Evolutionary conservation across 2,113 vertebrate species (phyloP).

Genomic region (Chitala chitala): DNA sequence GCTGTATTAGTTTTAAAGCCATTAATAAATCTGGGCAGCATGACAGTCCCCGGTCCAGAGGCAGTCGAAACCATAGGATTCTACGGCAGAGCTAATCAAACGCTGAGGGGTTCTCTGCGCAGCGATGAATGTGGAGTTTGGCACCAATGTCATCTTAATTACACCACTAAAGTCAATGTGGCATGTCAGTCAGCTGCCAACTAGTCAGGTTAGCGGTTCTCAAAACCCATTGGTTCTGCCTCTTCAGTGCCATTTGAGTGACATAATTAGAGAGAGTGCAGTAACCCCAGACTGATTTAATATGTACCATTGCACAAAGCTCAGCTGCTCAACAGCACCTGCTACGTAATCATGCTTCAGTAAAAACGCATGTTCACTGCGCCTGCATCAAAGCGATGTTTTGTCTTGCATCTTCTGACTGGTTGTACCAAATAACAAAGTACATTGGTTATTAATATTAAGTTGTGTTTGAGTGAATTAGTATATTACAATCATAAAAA

Average conservation of each 20-base stretch:
- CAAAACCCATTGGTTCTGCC: neutral
- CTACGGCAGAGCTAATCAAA: neutral
- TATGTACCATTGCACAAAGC: neutral
- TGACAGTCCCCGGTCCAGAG: constrained; percentile 8
- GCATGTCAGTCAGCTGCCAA: constrained; percentile 27
- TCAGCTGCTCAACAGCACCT: neutral
- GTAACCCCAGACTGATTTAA: neutral
- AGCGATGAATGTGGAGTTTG: neutral
- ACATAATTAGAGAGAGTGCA: neutral
- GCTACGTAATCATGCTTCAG: neutral
- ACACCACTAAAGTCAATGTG: neutral
- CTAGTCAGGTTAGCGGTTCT: neutral
- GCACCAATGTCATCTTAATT: neutral
- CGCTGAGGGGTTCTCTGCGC: too few species aligned
- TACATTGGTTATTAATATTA: neutral
- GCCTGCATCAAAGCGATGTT: neutral
- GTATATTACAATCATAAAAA: constrained; percentile 28
- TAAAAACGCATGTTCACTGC: neutral
- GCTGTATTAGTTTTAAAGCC: constrained; percentile 13
- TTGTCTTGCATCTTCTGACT: neutral
- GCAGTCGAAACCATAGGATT: neutral
- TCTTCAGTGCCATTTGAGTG: neutral
- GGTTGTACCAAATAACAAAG: neutral
- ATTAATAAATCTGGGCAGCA: constrained; percentile 17
- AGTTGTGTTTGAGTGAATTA: constrained; percentile 28